Evolutionary conservation across 2,797 vertebrate genomes (phyloP).

Genomic region (Chloroceryle amazona): DNA sequence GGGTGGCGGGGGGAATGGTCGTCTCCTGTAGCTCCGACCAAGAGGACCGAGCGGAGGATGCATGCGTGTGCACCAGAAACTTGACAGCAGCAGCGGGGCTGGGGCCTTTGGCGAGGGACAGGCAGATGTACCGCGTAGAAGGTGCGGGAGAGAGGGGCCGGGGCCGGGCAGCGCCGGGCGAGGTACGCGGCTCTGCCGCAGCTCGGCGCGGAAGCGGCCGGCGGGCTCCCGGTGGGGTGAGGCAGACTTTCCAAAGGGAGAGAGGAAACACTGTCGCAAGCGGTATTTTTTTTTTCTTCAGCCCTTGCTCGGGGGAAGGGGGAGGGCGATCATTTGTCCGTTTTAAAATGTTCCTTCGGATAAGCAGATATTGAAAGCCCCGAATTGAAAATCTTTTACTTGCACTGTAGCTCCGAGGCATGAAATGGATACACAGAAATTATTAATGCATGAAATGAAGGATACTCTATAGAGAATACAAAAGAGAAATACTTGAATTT

Average conservation of each 20-base stretch:
- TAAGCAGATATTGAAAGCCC: background rate
- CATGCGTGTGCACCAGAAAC: background rate
- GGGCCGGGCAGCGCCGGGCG: background rate
- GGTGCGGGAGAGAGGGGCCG: background rate
- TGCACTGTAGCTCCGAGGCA: background rate
- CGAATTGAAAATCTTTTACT: slow-evolving; percentile 14
- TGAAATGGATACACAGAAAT: slow-evolving; percentile 3
- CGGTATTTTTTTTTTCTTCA: background rate
- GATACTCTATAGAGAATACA: background rate
- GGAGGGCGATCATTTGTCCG: background rate
- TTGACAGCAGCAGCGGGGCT: background rate
- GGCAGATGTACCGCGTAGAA: background rate
- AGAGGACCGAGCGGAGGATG: background rate
- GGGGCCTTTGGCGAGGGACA: background rate
- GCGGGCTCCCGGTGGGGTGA: background rate
- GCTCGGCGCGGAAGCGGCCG: background rate
- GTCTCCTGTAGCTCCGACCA: background rate
- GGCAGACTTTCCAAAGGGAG: background rate
- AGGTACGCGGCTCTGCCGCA: background rate
- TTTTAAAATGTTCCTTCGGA: background rate
- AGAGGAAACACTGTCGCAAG: background rate
- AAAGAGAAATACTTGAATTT: background rate
- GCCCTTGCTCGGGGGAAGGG: background rate
- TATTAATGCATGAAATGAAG: background rate
- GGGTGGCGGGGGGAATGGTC: background rate